These are phyloP conservation scores for Calephelis perditalis DNA, from an alignment of 2,888 invertebrate genomes.

Conservation along the genomic window DNA sequence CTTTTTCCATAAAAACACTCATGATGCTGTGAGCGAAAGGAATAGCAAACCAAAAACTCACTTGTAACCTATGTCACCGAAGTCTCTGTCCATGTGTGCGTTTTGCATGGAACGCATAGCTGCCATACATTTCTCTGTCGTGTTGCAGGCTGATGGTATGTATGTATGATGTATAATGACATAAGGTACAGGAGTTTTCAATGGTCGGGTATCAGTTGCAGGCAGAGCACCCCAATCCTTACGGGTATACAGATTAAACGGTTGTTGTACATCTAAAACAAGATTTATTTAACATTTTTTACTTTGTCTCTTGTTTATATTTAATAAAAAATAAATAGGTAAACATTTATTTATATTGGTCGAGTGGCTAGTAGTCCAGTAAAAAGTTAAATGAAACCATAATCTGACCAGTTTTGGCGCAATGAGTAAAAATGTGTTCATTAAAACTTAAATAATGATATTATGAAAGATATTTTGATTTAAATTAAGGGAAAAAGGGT, in stretches of 20 bases:
- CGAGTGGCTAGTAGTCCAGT: no score
- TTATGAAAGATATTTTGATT: no score
- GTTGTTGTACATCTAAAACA: slow-evolving; percentile 27
- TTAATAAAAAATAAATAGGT: no score
- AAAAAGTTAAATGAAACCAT: no score
- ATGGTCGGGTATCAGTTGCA: slow-evolving; percentile 56
- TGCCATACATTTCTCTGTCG: slow-evolving; percentile 64
- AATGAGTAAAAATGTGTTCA: no score
- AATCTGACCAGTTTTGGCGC: no score
- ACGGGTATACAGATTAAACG: slow-evolving; percentile 49
- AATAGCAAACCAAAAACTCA: slow-evolving; percentile 37
- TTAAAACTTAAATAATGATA: no score
- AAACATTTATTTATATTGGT: no score
- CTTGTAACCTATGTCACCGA: slow-evolving; percentile 84
- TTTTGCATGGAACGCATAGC: slow-evolving; percentile 83
- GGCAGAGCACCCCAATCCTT: slow-evolving; percentile 79
- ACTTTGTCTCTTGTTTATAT: no score
- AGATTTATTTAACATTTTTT: neutral
- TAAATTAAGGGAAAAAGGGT: no score
- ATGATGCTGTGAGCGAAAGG: neutral
- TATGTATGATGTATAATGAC: slow-evolving; percentile 86
- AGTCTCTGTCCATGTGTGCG: slow-evolving; percentile 78
- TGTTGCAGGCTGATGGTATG: slow-evolving; percentile 79
- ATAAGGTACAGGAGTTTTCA: slow-evolving; percentile 79
- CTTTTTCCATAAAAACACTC: neutral